Base-by-base conservation (phyloP, 2,113 vertebrate species). In the Grantiella picta region DNA sequence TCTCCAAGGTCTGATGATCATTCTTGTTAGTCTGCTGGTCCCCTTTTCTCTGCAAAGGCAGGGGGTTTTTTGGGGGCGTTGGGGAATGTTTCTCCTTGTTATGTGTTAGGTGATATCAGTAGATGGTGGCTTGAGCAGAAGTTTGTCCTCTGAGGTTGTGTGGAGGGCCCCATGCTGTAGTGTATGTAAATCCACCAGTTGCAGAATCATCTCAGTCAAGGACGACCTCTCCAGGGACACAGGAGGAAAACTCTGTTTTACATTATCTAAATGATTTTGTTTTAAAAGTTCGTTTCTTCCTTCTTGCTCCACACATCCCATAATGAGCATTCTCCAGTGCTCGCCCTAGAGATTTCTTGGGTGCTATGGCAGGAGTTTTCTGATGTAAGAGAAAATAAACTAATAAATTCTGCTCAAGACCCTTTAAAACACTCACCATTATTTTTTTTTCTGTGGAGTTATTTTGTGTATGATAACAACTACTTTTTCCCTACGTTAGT, bases 281-380 rank as follows among this genome's bases (percentile, higher is more conserved):
- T 91, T 79, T 19, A 36, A 45, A 92, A 63, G 15, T 1, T 40
- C 1, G 0, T 56, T 11, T 64, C 14, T 68, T 70, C 31, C 5
- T 60, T 76, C n/a, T 45, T 0, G 0, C 17, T 13, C 42, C 7
- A 8, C 22, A 3, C 7, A n/a, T 68, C 18, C 31, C 2, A 0
- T 45, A 54, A 19, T 16, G 44, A 38, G 11, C 25, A 27, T 78
- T 76, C 33, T 64, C 13, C 45, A 20, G 8, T 61, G 50, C n/a
- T 91, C 0, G 1, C 14, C 15, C 21, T 35, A 11, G 36, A 76
- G 54, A 36, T 65, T n/a, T 38, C 2, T 5, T 79, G 36, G 27
- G 33, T 70, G 9, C 57, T 44, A 7, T 25, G 22, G 23, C 31
- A 82, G n/a, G 4, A 14, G 31, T 53, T 68, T 86, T 81, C 57